Base-by-base conservation (phyloP, 2,888 invertebrate species). In the Priocnemis perturbator region DNA sequence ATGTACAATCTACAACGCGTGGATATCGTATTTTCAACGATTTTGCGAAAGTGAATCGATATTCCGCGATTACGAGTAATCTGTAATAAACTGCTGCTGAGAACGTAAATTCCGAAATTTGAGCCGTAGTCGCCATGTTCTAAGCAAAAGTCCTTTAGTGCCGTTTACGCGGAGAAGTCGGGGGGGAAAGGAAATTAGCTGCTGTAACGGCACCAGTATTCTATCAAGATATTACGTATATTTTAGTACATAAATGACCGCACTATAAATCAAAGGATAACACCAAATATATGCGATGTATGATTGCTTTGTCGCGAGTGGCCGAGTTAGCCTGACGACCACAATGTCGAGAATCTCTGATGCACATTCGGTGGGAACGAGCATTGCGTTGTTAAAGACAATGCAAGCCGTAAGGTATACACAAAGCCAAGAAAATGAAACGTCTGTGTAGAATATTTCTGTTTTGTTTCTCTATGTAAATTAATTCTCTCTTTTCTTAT, bases 251-350 rank as follows among this genome's bases (percentile, higher is more conserved):
- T 78, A 75, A 67, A 69, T 20, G 48, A 62, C 73, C 64, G 64
- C 62, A 71, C 66, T 81, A 74, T 59, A 74, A 82, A 82, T 82
- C 82, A 82, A 82, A 82, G 77, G 72, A 76, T 77, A 75, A 82
- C 82, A 82, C 81, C 81, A 82, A 82, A 82, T 82, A 81, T 71
- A 77, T 72, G 71, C 71, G 70, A 61, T 71, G 58, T 75, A 76
- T 62, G 70, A 73, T 73, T 69, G 67, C 62, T 76, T 37, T 73
- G 48, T 57, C 64, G 61, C 53, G 37, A 11, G 70, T 59, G 67
- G 67, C 63, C 69, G 11, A 59, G 61, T 60, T 63, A 64, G 74
- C 64, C 64, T 47, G 59, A 73, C 55, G 68, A 69, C n/a, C n/a
- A n/a, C 70, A 52, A 71, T 57, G 61, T 74, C 71, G 69, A 69